Conservation (phyloP, 2,113 vertebrate genomes). For the Spea multiplicata region DNA sequence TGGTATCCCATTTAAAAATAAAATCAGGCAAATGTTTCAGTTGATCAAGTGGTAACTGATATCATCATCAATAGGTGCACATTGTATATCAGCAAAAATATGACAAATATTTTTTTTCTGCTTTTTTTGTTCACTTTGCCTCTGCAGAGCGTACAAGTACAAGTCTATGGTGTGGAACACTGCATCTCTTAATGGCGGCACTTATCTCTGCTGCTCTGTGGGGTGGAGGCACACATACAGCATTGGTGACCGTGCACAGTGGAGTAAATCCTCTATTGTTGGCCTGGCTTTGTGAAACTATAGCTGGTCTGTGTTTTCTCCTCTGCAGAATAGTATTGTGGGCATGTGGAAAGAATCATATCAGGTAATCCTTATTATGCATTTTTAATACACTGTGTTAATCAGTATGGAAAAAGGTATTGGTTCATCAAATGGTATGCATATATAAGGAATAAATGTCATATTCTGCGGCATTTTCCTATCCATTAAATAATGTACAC, state of each 20-base stretch:
- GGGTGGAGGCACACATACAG: constrained; percentile 14
- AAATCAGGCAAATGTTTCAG: too few species aligned
- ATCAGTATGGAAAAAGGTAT: too few species aligned
- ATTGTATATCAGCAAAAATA: too few species aligned
- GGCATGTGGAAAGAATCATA: background rate
- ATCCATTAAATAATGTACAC: too few species aligned
- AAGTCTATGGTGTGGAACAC: background rate
- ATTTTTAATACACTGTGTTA: background rate
- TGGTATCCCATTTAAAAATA: too few species aligned
- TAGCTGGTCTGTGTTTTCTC: background rate
- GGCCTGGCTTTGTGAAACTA: constrained; percentile 24
- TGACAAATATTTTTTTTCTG: too few species aligned
- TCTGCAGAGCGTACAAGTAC: background rate
- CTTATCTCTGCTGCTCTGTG: constrained; percentile 10
- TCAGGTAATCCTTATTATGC: constrained; percentile 9
- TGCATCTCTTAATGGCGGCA: background rate
- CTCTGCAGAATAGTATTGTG: background rate
- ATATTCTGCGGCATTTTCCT: too few species aligned
- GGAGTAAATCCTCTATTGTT: constrained; percentile 1
- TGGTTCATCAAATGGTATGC: too few species aligned
- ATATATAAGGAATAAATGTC: too few species aligned
- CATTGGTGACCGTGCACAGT: background rate
- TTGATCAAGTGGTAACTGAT: too few species aligned
- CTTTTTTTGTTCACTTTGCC: background rate
- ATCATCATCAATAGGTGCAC: too few species aligned